Evolutionary conservation across 2,113 vertebrate species (phyloP).

Genomic region (Rana temporaria): DNA sequence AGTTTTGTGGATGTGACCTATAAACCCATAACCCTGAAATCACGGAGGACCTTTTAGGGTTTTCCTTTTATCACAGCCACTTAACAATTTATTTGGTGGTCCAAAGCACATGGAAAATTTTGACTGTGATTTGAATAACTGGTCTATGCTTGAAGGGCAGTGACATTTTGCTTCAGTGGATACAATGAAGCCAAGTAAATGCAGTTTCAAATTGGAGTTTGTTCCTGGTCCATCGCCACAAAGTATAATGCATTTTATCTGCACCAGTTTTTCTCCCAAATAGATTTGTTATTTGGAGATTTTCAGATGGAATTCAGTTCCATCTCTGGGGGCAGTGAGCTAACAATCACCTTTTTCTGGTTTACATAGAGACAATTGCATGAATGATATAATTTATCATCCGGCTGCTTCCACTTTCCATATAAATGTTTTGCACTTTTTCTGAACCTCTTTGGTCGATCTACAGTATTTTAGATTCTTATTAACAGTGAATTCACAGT

Average conservation of each 20-base stretch:
- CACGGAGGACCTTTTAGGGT: slow-evolving; percentile 19
- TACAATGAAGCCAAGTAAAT: slow-evolving; percentile 45
- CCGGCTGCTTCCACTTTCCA: slow-evolving; percentile 56
- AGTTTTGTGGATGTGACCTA: neutral
- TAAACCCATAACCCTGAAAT: slow-evolving; percentile 30
- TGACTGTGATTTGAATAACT: slow-evolving; percentile 39
- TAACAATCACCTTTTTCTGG: slow-evolving; percentile 32
- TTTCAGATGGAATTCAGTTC: slow-evolving; percentile 34
- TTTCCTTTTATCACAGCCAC: slow-evolving; percentile 19
- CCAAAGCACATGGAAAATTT: slow-evolving; percentile 32
- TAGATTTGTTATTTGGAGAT: slow-evolving; percentile 39
- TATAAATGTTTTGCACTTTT: slow-evolving; percentile 51
- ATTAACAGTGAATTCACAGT: slow-evolving; percentile 51
- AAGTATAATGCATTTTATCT: slow-evolving; percentile 32
- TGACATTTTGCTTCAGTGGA: slow-evolving; percentile 48
- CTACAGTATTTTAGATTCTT: slow-evolving; percentile 43
- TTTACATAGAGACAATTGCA: slow-evolving; percentile 17
- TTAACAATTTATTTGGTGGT: slow-evolving; percentile 44
- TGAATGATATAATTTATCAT: slow-evolving; percentile 56
- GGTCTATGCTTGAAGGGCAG: slow-evolving; percentile 33
- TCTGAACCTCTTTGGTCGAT: slow-evolving; percentile 46
- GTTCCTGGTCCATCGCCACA: slow-evolving; percentile 33
- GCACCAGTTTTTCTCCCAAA: slow-evolving; percentile 35
- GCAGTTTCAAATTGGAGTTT: slow-evolving; percentile 30
- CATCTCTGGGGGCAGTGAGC: slow-evolving; percentile 12